phyloP scores from a whole-genome alignment of 2,113 vertebrate genomes.

The Eidolon helvum region DNA sequence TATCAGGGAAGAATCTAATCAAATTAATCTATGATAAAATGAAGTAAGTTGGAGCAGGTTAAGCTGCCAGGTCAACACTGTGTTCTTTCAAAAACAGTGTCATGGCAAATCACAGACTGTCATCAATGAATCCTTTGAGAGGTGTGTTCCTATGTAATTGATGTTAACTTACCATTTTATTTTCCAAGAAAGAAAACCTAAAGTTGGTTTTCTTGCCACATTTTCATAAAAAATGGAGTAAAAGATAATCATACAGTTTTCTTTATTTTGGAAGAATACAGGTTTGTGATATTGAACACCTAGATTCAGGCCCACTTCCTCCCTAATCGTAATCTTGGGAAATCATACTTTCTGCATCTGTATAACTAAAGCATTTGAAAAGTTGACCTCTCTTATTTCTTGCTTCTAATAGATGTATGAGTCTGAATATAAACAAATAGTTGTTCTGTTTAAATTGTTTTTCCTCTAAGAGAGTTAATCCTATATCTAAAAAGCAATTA shows the following conservation, averaged over 20 bases:
- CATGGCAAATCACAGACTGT: not conserved
- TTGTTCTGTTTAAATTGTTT: constrained; percentile 47
- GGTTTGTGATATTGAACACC: not conserved
- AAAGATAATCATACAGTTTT: not conserved
- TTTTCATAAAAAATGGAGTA: not conserved
- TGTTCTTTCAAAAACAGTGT: not conserved
- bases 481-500: constrained; percentile 59
- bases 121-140: not conserved
- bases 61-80: not conserved
- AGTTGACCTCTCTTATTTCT: constrained; percentile 42
- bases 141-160: not conserved
- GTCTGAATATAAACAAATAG: constrained; percentile 30
- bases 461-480: constrained; percentile 57
- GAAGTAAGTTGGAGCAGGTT: not conserved
- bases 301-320: not conserved
- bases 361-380: not conserved
- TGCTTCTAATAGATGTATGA: not conserved
- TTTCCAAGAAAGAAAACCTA: not conserved
- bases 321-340: not conserved
- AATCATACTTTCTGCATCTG: not conserved
- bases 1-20: not conserved
- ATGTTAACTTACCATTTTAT: not conserved
- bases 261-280: not conserved
- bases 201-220: not conserved
- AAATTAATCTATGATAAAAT: not conserved